Evolutionary conservation across 1,140 invertebrate genomes (phyloP).

Genomic region (Drosophila albomicans): DNA sequence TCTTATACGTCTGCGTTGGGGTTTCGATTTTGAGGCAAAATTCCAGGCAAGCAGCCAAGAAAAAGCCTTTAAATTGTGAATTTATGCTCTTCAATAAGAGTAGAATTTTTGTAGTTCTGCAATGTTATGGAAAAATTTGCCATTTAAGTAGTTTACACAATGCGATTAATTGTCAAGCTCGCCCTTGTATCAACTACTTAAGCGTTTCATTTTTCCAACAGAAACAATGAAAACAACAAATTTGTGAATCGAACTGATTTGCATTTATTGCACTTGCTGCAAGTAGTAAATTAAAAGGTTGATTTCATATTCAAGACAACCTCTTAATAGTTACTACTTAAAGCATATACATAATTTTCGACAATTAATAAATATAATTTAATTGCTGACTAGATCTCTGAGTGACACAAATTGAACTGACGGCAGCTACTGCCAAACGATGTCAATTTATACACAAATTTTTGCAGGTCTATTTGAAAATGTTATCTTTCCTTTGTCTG

Average conservation of each 20-base stretch:
- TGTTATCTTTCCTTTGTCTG: constrained; percentile 17
- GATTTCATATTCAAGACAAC: constrained; percentile 28
- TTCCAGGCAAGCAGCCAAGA: background rate
- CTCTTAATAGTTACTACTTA: constrained; percentile 77
- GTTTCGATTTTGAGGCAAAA: background rate
- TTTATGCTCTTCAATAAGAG: too few relatives aligned
- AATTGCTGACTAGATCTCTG: background rate
- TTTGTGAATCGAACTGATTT: background rate
- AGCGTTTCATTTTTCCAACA: constrained; percentile 44
- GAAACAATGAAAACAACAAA: background rate
- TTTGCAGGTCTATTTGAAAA: background rate
- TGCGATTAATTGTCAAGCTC: constrained; percentile 45
- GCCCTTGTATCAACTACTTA: constrained; percentile 79
- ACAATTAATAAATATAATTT: too few relatives aligned
- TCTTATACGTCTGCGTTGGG: background rate
- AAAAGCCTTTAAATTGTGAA: too few relatives aligned
- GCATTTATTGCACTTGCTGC: constrained; percentile 18
- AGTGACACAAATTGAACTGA: constrained; percentile 15
- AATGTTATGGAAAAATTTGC: constrained; percentile 36
- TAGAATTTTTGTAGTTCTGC: too few relatives aligned
- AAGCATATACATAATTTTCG: constrained; percentile 22
- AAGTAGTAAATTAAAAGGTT: constrained; percentile 69
- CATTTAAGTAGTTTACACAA: constrained; percentile 68
- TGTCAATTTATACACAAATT: constrained; percentile 55
- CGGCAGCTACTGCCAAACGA: background rate